Evolutionary conservation across 2,797 vertebrate genomes (phyloP).

Genomic region (Orientallactaga sibirica): DNA sequence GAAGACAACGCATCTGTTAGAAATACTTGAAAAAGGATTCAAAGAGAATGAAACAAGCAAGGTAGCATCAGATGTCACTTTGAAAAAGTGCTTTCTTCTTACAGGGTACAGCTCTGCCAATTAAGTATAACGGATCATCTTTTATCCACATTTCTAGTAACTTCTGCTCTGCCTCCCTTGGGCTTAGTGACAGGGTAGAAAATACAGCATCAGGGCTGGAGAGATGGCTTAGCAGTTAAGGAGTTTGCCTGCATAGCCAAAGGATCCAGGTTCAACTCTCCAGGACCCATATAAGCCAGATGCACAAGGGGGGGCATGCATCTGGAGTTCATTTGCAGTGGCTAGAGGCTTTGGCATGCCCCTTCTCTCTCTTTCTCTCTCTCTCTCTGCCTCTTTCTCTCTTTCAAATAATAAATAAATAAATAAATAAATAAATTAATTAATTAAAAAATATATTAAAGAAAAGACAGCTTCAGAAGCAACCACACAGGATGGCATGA

Average conservation of each 20-base stretch:
- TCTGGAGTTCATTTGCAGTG: too few species aligned
- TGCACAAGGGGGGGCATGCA: too few species aligned
- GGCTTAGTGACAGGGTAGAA: neutral
- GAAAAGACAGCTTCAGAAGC: neutral
- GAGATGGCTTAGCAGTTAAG: too few species aligned
- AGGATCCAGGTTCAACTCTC: too few species aligned
- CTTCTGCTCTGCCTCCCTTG: neutral
- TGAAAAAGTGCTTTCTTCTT: constrained; percentile 15
- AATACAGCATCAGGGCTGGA: neutral
- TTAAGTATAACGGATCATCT: neutral
- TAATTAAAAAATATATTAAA: too few species aligned
- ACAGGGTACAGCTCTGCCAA: neutral
- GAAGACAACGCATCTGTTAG: constrained; percentile 89
- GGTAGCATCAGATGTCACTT: constrained; percentile 80
- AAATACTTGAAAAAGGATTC: constrained; percentile 92
- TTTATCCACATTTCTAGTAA: constrained; percentile 7
- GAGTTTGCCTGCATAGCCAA: too few species aligned
- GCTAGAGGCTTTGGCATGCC: too few species aligned
- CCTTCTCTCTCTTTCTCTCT: too few species aligned
- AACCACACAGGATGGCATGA: neutral
- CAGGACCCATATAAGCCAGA: too few species aligned
- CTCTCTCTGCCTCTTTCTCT: too few species aligned
- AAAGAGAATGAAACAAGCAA: constrained; percentile 85
- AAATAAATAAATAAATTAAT: too few species aligned
- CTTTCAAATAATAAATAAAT: too few species aligned